Conservation (phyloP, 2,797 vertebrate genomes). For the Notoglanidium macrostoma region DNA sequence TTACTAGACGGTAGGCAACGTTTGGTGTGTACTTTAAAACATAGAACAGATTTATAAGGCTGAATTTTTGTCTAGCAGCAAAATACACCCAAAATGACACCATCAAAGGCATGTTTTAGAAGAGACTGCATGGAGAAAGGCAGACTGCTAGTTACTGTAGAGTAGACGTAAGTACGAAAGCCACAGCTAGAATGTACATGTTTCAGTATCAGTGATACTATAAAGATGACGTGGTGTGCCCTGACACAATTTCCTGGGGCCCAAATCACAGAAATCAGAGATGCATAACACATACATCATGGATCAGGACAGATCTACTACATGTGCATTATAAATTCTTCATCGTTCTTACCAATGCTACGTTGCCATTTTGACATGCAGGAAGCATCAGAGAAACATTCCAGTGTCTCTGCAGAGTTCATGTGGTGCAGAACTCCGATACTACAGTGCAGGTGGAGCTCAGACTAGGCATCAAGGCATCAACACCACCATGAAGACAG, state of each 20-base stretch:
- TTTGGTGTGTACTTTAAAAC: neutral
- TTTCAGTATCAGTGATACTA: slow-evolving; percentile 7
- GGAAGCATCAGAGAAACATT: slow-evolving; percentile 39
- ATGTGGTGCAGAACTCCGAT: neutral
- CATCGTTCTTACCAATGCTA: slow-evolving; percentile 31
- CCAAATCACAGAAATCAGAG: slow-evolving; percentile 20
- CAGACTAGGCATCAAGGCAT: slow-evolving; percentile 27
- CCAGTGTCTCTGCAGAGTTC: slow-evolving; percentile 19
- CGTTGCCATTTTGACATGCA: slow-evolving; percentile 27
- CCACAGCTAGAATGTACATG: neutral
- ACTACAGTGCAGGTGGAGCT: slow-evolving; percentile 24
- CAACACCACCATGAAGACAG: slow-evolving; percentile 6
- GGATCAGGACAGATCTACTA: slow-evolving; percentile 25
- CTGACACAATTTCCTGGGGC: slow-evolving; percentile 20
- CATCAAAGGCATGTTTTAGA: neutral
- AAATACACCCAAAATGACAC: neutral
- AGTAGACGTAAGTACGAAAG: neutral
- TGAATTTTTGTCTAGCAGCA: slow-evolving; percentile 1
- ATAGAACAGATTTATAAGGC: neutral
- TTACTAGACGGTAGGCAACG: slow-evolving; percentile 3
- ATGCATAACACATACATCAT: slow-evolving; percentile 31
- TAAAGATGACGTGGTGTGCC: slow-evolving; percentile 28
- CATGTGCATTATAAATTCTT: slow-evolving; percentile 26
- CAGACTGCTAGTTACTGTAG: slow-evolving; percentile 13
- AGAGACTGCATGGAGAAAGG: neutral